These are phyloP conservation scores for Ectropis grisescens DNA, from an alignment of 1,140 invertebrate genomes.

Conservation along the genomic window DNA sequence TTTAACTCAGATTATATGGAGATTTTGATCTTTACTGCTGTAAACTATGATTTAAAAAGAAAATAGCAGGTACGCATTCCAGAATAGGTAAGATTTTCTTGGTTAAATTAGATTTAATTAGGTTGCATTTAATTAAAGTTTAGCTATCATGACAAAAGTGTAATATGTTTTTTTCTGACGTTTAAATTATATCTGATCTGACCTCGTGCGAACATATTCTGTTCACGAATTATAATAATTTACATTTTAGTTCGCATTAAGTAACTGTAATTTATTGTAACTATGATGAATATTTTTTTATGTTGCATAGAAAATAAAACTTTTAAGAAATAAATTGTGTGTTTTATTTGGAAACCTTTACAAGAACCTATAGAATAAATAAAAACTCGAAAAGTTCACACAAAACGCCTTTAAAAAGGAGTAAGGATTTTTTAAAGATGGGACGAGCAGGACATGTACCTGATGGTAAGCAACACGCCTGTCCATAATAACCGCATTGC, in stretches of 20 bases:
- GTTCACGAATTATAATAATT: conserved; percentile 53
- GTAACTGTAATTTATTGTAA: conserved; percentile 69
- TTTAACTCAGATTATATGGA: too few species aligned
- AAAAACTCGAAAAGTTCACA: too few species aligned
- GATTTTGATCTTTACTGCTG: too few species aligned
- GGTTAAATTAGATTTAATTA: conserved; percentile 16
- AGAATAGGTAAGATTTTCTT: too few species aligned
- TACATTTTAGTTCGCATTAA: conserved; percentile 62
- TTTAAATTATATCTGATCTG: conserved; percentile 8
- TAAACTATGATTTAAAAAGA: too few species aligned
- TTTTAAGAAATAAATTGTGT: conserved; percentile 59
- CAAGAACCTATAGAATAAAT: too few species aligned
- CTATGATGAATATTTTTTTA: conserved; percentile 70
- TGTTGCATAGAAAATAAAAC: conserved; percentile 71
- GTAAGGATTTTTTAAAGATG: too few species aligned
- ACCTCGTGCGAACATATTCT: conserved; percentile 24
- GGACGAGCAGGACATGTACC: too few species aligned
- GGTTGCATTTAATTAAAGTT: conserved; percentile 23
- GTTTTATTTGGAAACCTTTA: conserved; percentile 22
- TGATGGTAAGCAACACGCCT: too few species aligned
- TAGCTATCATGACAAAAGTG: conserved; percentile 28
- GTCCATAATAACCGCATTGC: too few species aligned
- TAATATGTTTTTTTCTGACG: conserved; percentile 17
- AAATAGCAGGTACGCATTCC: too few species aligned
- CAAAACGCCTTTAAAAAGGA: too few species aligned